phyloP scores from a whole-genome alignment of 2,888 invertebrate genomes.

The Drosophila atroscutellata region DNA sequence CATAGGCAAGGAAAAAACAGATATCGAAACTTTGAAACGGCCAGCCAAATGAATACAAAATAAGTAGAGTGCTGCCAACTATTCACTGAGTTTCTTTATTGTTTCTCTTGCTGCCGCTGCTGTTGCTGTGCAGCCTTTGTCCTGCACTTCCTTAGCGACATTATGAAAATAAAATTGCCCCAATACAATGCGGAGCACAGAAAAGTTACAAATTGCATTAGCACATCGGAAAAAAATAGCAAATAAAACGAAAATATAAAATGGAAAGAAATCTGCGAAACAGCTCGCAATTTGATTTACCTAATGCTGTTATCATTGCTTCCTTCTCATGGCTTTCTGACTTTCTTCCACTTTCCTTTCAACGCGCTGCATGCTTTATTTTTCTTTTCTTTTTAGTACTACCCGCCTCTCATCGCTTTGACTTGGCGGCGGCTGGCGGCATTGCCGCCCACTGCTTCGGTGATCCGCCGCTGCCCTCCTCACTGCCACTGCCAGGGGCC shows the following conservation, averaged over 20 bases:
- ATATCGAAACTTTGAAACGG: slow-evolving; percentile 26
- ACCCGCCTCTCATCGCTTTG: slow-evolving; percentile 86
- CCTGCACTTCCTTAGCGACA: slow-evolving; percentile 46
- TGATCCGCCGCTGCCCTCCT: slow-evolving; percentile 89
- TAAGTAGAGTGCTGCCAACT: slow-evolving; percentile 46
- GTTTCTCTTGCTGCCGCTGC: slow-evolving; percentile 28
- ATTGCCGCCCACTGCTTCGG: slow-evolving; percentile 88
- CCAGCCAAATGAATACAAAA: slow-evolving; percentile 46
- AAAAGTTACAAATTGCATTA: slow-evolving; percentile 76
- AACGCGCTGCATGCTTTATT: background rate
- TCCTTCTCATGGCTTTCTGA: slow-evolving; percentile 6
- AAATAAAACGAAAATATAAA: slow-evolving; percentile 31
- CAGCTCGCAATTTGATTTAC: slow-evolving; percentile 64
- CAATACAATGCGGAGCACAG: slow-evolving; percentile 51
- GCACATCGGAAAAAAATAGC: slow-evolving; percentile 23
- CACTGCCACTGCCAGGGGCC: slow-evolving; percentile 89
- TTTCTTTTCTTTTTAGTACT: slow-evolving; percentile 81
- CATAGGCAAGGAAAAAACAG: slow-evolving; percentile 5
- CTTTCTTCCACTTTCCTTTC: slow-evolving; percentile 1
- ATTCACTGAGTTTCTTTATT: slow-evolving; percentile 44
- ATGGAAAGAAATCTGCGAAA: slow-evolving; percentile 21
- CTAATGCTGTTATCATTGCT: slow-evolving; percentile 57
- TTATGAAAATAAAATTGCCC: slow-evolving; percentile 45
- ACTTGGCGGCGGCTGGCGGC: slow-evolving; percentile 88
- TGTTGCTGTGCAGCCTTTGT: slow-evolving; percentile 42